Evolutionary conservation across 2,113 vertebrate genomes (phyloP).

Genomic region (Sinosuthora webbiana): DNA sequence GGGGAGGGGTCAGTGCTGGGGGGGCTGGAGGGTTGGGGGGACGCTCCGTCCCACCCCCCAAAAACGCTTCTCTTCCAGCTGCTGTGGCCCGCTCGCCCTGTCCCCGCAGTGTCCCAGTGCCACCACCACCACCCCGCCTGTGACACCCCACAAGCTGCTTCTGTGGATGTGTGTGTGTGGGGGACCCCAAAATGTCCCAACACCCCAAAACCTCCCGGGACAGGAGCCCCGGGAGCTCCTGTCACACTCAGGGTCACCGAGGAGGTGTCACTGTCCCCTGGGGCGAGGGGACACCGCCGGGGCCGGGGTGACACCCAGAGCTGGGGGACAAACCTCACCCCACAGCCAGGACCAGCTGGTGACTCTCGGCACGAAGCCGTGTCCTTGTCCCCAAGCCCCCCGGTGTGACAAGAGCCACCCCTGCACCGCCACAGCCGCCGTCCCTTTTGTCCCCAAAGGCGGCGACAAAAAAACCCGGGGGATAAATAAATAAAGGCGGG

Average conservation of each 20-base stretch:
- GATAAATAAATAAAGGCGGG: too few species aligned
- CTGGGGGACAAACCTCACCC: background rate
- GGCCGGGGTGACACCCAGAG: rapidly evolving
- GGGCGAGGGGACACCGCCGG: rapidly evolving
- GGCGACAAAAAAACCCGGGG: too few species aligned
- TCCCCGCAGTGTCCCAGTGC: background rate
- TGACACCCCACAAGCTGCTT: background rate
- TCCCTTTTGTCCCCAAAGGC: background rate
- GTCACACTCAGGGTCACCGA: rapidly evolving
- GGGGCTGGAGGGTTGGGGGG: background rate
- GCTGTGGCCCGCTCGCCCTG: background rate
- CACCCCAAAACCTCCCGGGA: background rate
- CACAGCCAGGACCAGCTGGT: rapidly evolving
- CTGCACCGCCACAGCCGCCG: rapidly evolving
- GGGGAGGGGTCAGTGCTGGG: background rate
- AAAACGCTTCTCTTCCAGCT: background rate
- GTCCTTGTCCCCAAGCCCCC: background rate
- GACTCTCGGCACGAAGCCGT: rapidly evolving
- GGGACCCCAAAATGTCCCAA: too few species aligned
- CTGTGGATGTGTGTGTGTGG: rapidly evolving
- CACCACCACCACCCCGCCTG: background rate
- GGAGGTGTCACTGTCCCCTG: rapidly evolving
- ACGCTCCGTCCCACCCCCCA: background rate
- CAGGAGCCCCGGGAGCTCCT: background rate
- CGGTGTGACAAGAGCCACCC: rapidly evolving